phyloP scores from a whole-genome alignment of 2,797 vertebrate species.

The Falco naumanni region DNA sequence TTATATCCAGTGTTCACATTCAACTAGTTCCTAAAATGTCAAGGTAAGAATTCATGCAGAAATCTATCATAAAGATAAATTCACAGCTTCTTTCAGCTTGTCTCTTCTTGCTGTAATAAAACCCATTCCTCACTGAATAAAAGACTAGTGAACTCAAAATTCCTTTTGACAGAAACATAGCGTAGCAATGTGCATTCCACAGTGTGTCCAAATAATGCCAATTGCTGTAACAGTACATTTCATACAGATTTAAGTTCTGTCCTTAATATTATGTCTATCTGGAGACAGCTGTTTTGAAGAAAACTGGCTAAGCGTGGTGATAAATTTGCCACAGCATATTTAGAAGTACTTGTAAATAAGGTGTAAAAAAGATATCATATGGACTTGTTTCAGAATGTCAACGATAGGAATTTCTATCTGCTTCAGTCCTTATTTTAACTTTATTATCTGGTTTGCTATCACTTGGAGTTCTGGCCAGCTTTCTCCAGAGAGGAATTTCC shows the following conservation, averaged over 20 bases:
- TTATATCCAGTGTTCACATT: background rate
- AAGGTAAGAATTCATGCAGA: background rate
- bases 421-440: background rate
- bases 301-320: background rate
- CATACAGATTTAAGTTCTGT: background rate
- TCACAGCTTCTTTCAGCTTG: background rate
- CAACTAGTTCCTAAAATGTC: background rate
- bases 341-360: background rate
- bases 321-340: background rate
- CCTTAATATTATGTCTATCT: background rate
- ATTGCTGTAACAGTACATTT: background rate
- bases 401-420: background rate
- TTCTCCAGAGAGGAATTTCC: background rate
- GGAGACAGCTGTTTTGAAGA: background rate
- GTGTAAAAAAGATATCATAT: background rate
- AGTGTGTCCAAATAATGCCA: background rate
- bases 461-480: background rate
- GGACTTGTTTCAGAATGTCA: background rate
- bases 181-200: background rate
- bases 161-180: background rate
- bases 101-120: slow-evolving; percentile 27
- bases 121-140: background rate
- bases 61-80: slow-evolving; percentile 17
- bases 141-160: background rate
- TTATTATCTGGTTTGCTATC: background rate